A percentile compares a stretch with the other conserved stretches of the same genome.
Evolutionary conservation across 64 coral and sea anemone genomes (phyloP).

Genomic region (Anthopleura sola): DNA sequence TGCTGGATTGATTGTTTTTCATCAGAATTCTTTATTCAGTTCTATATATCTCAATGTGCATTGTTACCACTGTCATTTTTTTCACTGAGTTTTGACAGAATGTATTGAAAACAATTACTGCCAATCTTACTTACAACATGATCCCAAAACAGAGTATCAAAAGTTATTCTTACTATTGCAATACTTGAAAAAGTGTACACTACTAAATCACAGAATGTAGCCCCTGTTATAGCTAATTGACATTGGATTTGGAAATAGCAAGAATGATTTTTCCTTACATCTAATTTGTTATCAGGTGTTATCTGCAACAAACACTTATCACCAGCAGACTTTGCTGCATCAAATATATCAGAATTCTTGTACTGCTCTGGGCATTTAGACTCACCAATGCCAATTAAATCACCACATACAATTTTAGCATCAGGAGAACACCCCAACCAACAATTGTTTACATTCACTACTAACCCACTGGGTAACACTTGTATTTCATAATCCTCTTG

Average conservation of each 20-base stretch:
- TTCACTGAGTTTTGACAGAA: not conserved
- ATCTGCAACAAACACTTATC: not conserved
- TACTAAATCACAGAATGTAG: slow-evolving; percentile 17
- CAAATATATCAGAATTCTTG: not conserved
- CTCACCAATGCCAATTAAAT: slow-evolving; percentile 50
- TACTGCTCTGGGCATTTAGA: slow-evolving; percentile 61
- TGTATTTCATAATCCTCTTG: slow-evolving; percentile 29
- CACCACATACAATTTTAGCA: slow-evolving; percentile 46
- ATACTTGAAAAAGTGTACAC: slow-evolving; percentile 12
- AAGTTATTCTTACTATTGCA: slow-evolving; percentile 6
- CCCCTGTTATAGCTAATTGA: slow-evolving; percentile 19
- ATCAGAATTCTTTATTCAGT: too few species aligned
- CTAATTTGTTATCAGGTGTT: not conserved
- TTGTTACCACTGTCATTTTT: too few species aligned
- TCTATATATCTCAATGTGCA: too few species aligned
- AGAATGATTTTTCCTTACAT: slow-evolving; percentile 3
- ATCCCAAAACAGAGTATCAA: slow-evolving; percentile 13
- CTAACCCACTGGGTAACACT: not conserved
- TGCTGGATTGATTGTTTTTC: too few species aligned
- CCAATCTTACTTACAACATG: not conserved
- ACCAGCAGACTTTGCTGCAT: not conserved
- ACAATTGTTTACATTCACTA: slow-evolving; percentile 46
- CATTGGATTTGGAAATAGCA: slow-evolving; percentile 24
- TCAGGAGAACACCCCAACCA: slow-evolving; percentile 58
- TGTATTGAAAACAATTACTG: slow-evolving; percentile 11